Evolutionary conservation across 2,113 vertebrate species (phyloP), one percentile per base, ranked within the genome.

Genomic region (Tympanuchus pallidicinctus): DNA sequence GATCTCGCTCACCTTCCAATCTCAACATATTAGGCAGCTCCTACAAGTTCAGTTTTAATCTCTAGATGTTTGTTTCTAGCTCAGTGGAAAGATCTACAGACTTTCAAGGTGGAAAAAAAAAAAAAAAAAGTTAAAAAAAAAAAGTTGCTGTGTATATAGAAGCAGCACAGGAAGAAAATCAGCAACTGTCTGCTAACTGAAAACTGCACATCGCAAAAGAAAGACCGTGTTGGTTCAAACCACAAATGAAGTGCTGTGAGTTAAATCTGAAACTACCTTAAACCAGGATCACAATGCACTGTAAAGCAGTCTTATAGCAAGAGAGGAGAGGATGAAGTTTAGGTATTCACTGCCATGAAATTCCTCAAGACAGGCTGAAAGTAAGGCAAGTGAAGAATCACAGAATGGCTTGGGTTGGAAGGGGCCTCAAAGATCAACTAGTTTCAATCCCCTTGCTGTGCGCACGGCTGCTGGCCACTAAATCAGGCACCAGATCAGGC

Each of bases 71-170:
- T 75, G n/a, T 76, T 64, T 47, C 47, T 18, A 70, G 28, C 36
- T 54, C 48, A 34, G 10, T 56, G 36, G 24, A 12, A 82, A 52
- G 38, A 65, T 6, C 20, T 34, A 63, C 17, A 72, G 36, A 32
- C 4, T 65, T 47, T 4, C 30, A 75, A 56, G 11, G 7, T 12
- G 1, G 54, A 79, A 36, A 34, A 24, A 56, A 28, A 48, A 57
- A 42, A 17, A 27, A 45, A n/a, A n/a, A 21, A 22, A 15, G 6
- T 6, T 42, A 4, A 20, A 56, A 28, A 48, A n/a, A 21, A 12
- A 52, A 8, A 52, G 42, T 43, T 36, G 21, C 40, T 76, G 16
- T 0, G 3, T 8, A 27, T 0, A 47, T 11, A 56, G 25, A n/a
- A 74, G 27, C 5, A 63, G 8, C 22, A 42, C 1, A 4, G n/a